These are phyloP conservation scores for Brachypodius melanocephalos DNA, from an alignment of 2,113 vertebrate species.

Conservation along the genomic window DNA sequence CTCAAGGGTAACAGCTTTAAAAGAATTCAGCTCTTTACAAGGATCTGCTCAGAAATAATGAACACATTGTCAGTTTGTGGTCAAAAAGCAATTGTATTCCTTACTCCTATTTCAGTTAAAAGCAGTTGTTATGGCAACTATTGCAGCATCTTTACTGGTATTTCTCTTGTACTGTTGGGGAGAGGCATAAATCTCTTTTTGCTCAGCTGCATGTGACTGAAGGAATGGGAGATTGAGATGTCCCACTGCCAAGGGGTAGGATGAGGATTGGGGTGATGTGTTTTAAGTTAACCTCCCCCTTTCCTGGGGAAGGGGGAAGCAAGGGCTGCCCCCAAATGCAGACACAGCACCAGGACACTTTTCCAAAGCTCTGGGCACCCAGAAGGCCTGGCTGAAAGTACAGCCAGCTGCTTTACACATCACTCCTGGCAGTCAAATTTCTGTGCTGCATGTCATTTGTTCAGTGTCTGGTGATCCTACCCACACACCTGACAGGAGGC, in stretches of 20 bases:
- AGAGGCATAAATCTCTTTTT: neutral
- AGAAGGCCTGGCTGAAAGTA: neutral
- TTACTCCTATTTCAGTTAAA: neutral
- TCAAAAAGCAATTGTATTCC: neutral
- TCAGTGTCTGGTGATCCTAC: neutral
- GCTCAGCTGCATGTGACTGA: neutral
- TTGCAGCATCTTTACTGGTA: neutral
- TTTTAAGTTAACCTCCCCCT: neutral
- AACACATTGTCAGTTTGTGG: neutral
- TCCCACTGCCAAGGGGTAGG: neutral
- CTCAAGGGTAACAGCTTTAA: neutral
- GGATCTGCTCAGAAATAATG: neutral
- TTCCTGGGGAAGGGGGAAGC: neutral
- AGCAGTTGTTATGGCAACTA: conserved; percentile 60
- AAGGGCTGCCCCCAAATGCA: neutral
- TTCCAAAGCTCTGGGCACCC: neutral
- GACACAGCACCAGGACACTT: neutral
- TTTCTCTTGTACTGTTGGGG: neutral
- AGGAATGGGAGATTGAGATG: neutral
- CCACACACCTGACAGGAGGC: neutral
- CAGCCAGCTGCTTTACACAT: neutral
- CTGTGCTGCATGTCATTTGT: neutral
- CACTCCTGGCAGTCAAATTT: neutral
- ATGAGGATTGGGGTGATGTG: neutral
- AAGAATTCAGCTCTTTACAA: neutral